phyloP scores from a whole-genome alignment of 2,113 vertebrate species.

The Carassius auratus region DNA sequence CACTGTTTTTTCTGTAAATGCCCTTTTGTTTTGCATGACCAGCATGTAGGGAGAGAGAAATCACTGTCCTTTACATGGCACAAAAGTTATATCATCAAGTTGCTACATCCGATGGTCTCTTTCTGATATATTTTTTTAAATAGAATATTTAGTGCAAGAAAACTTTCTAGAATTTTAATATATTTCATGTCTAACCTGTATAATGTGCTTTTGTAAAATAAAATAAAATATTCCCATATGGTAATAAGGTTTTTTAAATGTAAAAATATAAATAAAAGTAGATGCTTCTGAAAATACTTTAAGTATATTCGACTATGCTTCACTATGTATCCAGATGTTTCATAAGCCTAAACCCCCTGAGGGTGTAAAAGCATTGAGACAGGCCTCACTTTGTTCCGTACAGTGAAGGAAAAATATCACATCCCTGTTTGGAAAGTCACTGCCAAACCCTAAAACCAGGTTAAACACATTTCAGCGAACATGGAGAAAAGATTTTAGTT shows the following conservation, averaged over 20 bases:
- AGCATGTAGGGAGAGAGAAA: neutral
- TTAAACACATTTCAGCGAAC: constrained; percentile 61
- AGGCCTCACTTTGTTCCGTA: constrained; percentile 73
- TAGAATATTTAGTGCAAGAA: neutral
- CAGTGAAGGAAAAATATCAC: constrained; percentile 66
- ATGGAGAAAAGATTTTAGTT: constrained; percentile 36
- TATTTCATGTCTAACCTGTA: no score
- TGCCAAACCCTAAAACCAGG: constrained; percentile 67
- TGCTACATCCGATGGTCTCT: neutral
- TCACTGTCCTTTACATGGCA: neutral
- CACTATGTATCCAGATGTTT: constrained; percentile 56
- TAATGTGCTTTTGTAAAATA: no score
- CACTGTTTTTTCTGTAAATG: constrained; percentile 14
- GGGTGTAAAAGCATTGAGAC: constrained; percentile 75
- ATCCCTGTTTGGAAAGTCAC: constrained; percentile 59
- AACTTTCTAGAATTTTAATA: neutral
- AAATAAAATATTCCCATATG: no score
- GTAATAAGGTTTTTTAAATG: no score
- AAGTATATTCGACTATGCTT: neutral
- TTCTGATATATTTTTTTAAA: neutral
- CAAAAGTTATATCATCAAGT: neutral
- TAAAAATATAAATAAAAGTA: neutral
- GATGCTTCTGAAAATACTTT: neutral
- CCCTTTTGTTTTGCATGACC: constrained; percentile 15
- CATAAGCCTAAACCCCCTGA: constrained; percentile 64